phyloP scores from a whole-genome alignment of 2,113 vertebrate species.

The Penelope pileata region DNA sequence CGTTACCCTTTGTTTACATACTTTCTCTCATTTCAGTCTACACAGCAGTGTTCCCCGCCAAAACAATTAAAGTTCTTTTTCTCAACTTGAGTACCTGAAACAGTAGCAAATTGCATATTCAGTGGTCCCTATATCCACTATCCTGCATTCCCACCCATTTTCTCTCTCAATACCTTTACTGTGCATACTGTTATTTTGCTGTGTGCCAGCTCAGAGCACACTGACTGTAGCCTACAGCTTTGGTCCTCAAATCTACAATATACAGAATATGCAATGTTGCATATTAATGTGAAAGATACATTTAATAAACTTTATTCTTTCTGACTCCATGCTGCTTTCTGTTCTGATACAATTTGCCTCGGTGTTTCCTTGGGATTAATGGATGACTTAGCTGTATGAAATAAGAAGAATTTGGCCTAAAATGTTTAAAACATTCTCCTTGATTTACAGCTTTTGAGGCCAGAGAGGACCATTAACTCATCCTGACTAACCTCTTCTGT shows the following conservation, averaged over 20 bases:
- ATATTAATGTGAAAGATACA: background rate
- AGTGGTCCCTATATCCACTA: background rate
- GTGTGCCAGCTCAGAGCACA: rapidly evolving
- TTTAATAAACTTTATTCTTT: background rate
- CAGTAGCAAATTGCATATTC: background rate
- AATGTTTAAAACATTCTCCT: background rate
- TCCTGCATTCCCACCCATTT: background rate
- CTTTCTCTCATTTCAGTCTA: slow-evolving; percentile 41
- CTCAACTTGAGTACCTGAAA: slow-evolving; percentile 5
- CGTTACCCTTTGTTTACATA: slow-evolving; percentile 34
- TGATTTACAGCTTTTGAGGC: background rate
- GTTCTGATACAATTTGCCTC: background rate
- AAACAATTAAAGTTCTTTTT: slow-evolving; percentile 41
- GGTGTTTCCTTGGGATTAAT: background rate
- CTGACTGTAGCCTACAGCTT: background rate
- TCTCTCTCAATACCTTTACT: background rate
- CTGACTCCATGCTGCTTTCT: background rate
- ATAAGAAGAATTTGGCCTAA: background rate
- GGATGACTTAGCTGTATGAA: background rate
- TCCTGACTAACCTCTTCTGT: background rate
- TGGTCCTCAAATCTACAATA: background rate
- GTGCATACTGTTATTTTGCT: background rate
- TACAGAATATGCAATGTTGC: background rate
- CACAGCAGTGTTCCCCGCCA: slow-evolving; percentile 2
- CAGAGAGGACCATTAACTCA: background rate